Evolutionary conservation across 1,140 invertebrate species (phyloP).

Genomic region (Bemisia tabaci): DNA sequence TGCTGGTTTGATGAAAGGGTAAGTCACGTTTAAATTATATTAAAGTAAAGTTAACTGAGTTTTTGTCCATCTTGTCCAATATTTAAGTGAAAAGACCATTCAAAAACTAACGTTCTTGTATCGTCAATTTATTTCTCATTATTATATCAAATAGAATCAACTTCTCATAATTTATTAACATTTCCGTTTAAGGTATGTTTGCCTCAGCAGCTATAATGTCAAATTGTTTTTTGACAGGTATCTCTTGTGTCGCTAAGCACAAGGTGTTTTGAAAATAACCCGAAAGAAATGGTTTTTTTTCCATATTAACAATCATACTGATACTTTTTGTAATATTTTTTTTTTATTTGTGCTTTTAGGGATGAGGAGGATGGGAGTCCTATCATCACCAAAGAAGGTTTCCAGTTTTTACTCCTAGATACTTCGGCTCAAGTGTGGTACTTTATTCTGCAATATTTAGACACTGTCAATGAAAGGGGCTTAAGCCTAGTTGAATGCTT

Average conservation of each 20-base stretch:
- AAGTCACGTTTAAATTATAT: constrained; percentile 22
- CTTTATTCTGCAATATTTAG: constrained; percentile 89
- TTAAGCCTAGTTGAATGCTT: constrained; percentile 81
- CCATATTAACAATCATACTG: constrained; percentile 6
- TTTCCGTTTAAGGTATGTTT: too few relatives aligned
- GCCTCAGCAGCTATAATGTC: too few relatives aligned
- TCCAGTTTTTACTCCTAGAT: constrained; percentile 90
- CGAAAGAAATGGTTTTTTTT: not conserved
- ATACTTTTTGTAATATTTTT: not conserved
- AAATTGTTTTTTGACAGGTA: too few relatives aligned
- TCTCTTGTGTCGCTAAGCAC: too few relatives aligned
- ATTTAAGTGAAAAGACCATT: too few relatives aligned
- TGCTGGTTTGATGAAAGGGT: constrained; percentile 81
- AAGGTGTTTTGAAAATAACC: not conserved
- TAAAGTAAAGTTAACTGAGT: too few relatives aligned
- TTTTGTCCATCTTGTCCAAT: too few relatives aligned
- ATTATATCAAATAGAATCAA: too few relatives aligned
- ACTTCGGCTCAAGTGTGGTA: constrained; percentile 91
- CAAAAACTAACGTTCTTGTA: too few relatives aligned
- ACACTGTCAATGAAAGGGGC: constrained; percentile 73
- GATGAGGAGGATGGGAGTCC: constrained; percentile 68
- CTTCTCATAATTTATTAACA: too few relatives aligned
- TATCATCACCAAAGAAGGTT: constrained; percentile 80
- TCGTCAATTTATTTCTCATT: too few relatives aligned
- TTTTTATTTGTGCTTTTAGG: constrained; percentile 8